Percentiles rank a stretch among this genome's conserved stretches.
Conservation (phyloP, 2,888 invertebrate species). For the Drosophila atripex region DNA sequence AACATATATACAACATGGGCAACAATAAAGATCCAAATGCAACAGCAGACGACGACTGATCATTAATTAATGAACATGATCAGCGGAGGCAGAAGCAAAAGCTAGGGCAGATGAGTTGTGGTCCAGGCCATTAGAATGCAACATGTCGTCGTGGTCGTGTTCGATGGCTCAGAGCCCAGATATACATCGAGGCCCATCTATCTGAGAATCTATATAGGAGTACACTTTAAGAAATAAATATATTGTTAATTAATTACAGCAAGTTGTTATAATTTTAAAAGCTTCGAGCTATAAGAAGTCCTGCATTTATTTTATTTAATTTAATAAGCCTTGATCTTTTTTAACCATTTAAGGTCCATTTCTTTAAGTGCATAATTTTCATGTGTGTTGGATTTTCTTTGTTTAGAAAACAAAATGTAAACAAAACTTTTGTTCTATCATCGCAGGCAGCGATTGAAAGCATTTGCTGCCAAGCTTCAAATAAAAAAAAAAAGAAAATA, state of each 20-base stretch:
- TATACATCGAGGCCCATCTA: constrained; percentile 54
- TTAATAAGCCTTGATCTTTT: background rate
- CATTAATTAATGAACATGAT: constrained; percentile 80
- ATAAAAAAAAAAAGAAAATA: constrained; percentile 42
- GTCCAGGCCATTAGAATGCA: constrained; percentile 73
- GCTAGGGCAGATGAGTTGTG: constrained; percentile 56
- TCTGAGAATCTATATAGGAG: constrained; percentile 23
- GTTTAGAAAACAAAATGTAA: constrained; percentile 80
- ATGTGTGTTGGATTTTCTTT: constrained; percentile 54
- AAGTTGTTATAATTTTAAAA: no score
- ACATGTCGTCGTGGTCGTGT: constrained; percentile 71
- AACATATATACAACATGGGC: constrained; percentile 25
- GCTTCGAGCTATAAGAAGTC: background rate
- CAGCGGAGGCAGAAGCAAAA: constrained; percentile 43
- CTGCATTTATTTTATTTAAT: background rate
- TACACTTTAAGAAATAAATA: constrained; percentile 15
- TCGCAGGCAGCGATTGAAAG: constrained; percentile 61
- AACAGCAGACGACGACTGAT: constrained; percentile 63
- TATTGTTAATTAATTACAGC: background rate
- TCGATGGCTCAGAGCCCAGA: constrained; percentile 63
- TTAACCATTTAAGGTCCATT: background rate
- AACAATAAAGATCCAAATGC: constrained; percentile 66
- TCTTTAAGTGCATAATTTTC: constrained; percentile 3
- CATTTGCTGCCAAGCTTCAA: constrained; percentile 63
- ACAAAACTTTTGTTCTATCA: constrained; percentile 67